Base-by-base conservation (phyloP, 2,888 invertebrate species). In the Thalpophila matura region DNA sequence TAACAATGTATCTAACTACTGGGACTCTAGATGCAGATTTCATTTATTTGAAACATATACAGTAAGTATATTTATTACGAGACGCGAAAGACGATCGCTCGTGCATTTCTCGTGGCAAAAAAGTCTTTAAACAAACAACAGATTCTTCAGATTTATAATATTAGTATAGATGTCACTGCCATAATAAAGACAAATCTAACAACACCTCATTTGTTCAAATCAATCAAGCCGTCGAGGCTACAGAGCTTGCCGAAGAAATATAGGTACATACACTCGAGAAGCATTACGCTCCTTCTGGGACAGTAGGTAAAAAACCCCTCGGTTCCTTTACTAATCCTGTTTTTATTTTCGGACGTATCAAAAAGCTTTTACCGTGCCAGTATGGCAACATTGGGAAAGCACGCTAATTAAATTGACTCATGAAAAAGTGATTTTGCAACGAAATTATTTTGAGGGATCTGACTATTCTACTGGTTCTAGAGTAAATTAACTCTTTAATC, bases 1-100 rank as follows among this genome's bases (percentile, higher is more conserved):
- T 27, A 68, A 61, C 54, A 68, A 54, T 45, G 16, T 18, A 35
- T 16, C 18, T 43, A 55, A 47, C 24, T 53, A 49, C 47, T 38
- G 33, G 4, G 42, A 53, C 26, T 45, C n/a, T 5, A 64, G 27
- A 10, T 14, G 1, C 0, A 51, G 45, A 50, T 46, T 46, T 35
- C 10, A 51, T 45, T 33, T 40, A 33, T 43, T 66, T 14, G 4
- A 31, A 37, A n/a, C 49, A 33, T n/a, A n/a, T n/a, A n/a, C n/a
- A n/a, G n/a, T n/a, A n/a, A n/a, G n/a, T n/a, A n/a, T n/a, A n/a
- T n/a, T n/a, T n/a, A n/a, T n/a, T n/a, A n/a, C n/a, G n/a, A n/a
- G n/a, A n/a, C n/a, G n/a, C n/a, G n/a, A n/a, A n/a, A n/a, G n/a
- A n/a, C n/a, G n/a, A n/a, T n/a, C n/a, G n/a, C n/a, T n/a, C n/a